Base-by-base conservation (phyloP, 2,888 invertebrate species). In the Aphidoletes aphidimyza region DNA sequence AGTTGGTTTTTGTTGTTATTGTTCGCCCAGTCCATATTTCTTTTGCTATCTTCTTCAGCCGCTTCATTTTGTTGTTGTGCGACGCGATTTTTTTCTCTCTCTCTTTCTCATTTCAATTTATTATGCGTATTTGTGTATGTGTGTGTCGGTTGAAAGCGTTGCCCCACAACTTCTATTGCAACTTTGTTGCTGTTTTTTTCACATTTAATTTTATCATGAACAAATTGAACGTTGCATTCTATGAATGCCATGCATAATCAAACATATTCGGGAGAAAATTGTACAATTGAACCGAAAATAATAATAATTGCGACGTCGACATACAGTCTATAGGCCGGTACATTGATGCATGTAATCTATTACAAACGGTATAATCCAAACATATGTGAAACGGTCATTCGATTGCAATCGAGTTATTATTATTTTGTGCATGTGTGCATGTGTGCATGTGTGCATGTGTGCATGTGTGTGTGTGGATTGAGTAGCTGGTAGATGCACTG, bases 301-400 rank as follows among this genome's bases (percentile, higher is more conserved):
- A 69, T 69, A 30, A 69, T 69, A n/a, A 69, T 69, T 34, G 69
- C 34, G 30, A n/a, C n/a, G 34, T 14, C 69, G 69, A 69, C 26
- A 6, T 3, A n/a, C n/a, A n/a, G 69, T 69, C 69, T 30, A 69
- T 69, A 69, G 8, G 11, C 11, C 17, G 34, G 1, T 19, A 69
- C 30, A 30, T n/a, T 69, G 69, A 69, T 69, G 69, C 69, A 30
- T 69, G 69, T 69, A 69, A 69, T 69, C 30, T 69, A 30, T 34
- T 69, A 69, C 34, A 6, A 69, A 34, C 11, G 69, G 34, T 69
- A 30, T 69, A 69, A 69, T 69, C 69, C 34, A 69, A 69, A 69
- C 69, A 34, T 69, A 69, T 69, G 34, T 26, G 69, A 30, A 69
- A 69, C 14, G 34, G 69, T 14, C 30, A 3, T 69, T 34, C 17